A percentile compares a stretch with the other conserved stretches of the same genome.
These are phyloP conservation scores for Carassius carassius DNA, from an alignment of 2,113 vertebrate species.

Conservation along the genomic window DNA sequence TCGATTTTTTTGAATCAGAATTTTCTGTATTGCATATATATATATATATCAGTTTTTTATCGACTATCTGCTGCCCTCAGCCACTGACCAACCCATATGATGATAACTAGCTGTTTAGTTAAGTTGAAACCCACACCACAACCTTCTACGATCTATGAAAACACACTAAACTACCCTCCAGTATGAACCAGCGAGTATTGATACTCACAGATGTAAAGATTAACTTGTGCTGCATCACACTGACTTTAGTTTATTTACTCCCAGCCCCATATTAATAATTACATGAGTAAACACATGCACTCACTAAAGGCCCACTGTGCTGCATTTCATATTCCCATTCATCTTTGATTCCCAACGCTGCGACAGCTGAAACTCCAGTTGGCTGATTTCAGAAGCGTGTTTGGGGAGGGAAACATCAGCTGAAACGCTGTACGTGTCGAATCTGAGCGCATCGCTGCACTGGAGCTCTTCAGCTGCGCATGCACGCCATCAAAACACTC, in stretches of 20 bases:
- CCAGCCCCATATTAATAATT: constrained; percentile 23
- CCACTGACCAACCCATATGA: no score
- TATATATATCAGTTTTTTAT: not conserved
- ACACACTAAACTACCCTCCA: not conserved
- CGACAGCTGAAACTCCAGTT: constrained; percentile 13
- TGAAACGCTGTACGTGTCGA: not conserved
- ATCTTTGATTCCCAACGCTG: constrained; percentile 14
- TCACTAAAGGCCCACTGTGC: constrained; percentile 20
- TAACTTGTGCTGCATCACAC: not conserved
- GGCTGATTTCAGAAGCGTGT: not conserved
- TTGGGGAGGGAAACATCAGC: not conserved
- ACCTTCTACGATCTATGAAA: not conserved
- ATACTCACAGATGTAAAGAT: no score
- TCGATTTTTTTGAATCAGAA: no score
- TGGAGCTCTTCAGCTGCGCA: not conserved
- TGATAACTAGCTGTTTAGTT: not conserved
- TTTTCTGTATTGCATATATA: no score
- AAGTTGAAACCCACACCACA: not conserved
- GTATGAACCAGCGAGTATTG: not conserved
- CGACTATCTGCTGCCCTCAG: not conserved
- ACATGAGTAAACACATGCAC: constrained; percentile 7
- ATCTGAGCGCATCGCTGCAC: not conserved
- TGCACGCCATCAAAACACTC: not conserved
- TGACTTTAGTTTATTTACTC: constrained; percentile 19
- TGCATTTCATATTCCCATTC: constrained; percentile 20